phyloP scores from a whole-genome alignment of 2,888 invertebrate species.

The Alloplasta piceator region DNA sequence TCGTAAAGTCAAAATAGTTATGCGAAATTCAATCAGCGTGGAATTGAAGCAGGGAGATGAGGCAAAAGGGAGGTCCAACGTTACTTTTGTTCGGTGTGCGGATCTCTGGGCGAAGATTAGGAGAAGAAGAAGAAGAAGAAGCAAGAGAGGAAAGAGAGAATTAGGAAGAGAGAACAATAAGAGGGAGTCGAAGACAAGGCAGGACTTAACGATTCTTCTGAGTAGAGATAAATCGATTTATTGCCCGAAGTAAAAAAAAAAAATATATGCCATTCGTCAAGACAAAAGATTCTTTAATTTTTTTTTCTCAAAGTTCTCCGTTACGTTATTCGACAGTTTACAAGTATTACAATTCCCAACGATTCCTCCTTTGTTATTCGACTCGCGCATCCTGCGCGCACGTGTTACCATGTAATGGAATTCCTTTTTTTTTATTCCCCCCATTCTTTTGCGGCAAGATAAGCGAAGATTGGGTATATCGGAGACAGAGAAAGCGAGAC shows the following conservation, averaged over 20 bases:
- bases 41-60: not conserved
- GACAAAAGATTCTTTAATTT: slow-evolving; percentile 10
- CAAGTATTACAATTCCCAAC: slow-evolving; percentile 11
- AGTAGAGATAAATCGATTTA: slow-evolving; percentile 56
- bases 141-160: slow-evolving; percentile 20
- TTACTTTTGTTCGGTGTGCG: slow-evolving; percentile 1
- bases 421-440: slow-evolving; percentile 24
- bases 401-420: slow-evolving; percentile 28
- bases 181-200: slow-evolving; percentile 2
- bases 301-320: not conserved
- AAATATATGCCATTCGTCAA: not conserved
- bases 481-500: slow-evolving; percentile 5
- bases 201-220: slow-evolving; percentile 56
- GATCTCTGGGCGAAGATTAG: slow-evolving; percentile 22
- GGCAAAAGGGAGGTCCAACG: not conserved
- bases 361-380: slow-evolving; percentile 39
- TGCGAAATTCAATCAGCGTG: slow-evolving; percentile 48
- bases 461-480: slow-evolving; percentile 14
- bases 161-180: too few relatives aligned
- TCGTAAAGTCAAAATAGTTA: slow-evolving; percentile 44
- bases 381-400: slow-evolving; percentile 12
- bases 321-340: slow-evolving; percentile 26
- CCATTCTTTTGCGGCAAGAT: slow-evolving; percentile 32
- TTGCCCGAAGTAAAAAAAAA: slow-evolving; percentile 4
- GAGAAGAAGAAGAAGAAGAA: slow-evolving; percentile 2